A percentile compares a stretch with the other conserved stretches of the same genome.
Evolutionary conservation across 2,797 vertebrate species (phyloP).

Genomic region (Limnodromus scolopaceus): DNA sequence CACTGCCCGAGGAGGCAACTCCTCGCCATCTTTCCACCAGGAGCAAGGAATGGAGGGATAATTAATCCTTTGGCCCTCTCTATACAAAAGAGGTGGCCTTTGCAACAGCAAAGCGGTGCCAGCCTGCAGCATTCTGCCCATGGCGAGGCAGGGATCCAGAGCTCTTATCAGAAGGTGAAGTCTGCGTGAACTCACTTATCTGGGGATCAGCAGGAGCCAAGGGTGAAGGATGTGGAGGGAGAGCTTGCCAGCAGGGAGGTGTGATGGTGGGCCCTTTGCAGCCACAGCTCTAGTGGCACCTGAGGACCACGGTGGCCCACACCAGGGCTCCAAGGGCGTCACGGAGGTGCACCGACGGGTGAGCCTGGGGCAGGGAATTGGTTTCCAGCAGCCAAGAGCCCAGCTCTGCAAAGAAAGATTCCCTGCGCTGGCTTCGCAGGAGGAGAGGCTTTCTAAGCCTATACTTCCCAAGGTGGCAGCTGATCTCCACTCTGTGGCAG

Average conservation of each 20-base stretch:
- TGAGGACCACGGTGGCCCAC: not conserved
- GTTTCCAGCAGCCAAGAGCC: not conserved
- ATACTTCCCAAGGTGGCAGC: not conserved
- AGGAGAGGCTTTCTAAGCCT: not conserved
- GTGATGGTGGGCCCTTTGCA: not conserved
- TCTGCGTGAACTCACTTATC: not conserved
- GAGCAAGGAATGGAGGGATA: not conserved
- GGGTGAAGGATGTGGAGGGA: not conserved
- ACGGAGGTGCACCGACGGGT: rapidly evolving
- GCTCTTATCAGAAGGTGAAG: not conserved
- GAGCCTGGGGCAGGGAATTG: not conserved
- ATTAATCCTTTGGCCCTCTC: not conserved
- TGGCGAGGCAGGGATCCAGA: not conserved
- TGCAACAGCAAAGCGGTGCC: rapidly evolving
- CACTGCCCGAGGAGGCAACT: not conserved
- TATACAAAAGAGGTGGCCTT: not conserved
- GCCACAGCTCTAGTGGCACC: not conserved
- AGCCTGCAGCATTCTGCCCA: not conserved
- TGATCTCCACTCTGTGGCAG: not conserved
- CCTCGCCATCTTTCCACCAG: not conserved
- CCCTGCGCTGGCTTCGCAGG: not conserved
- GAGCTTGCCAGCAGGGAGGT: not conserved
- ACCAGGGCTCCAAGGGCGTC: not conserved
- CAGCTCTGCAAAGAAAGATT: not conserved
- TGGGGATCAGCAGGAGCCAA: not conserved